A percentile compares a stretch with the other conserved stretches of the same genome.
phyloP scores from a whole-genome alignment of 2,888 invertebrate genomes.

The Eilema caniola region DNA sequence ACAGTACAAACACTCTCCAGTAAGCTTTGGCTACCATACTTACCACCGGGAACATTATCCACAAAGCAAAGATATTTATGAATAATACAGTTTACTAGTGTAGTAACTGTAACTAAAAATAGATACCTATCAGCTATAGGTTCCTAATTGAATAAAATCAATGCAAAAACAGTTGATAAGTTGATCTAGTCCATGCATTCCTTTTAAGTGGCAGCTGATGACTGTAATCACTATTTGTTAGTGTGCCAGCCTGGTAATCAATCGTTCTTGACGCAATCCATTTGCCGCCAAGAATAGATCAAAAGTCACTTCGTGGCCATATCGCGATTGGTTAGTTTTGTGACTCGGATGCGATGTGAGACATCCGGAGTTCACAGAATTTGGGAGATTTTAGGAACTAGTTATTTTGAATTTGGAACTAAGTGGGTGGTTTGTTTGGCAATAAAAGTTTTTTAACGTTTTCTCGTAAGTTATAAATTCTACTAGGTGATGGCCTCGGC shows the following conservation, averaged over 20 bases:
- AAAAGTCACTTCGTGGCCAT: conserved; percentile 68
- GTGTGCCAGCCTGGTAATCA: conserved; percentile 61
- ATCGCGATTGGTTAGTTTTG: conserved; percentile 60
- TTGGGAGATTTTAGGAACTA: conserved; percentile 29
- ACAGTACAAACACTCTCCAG: too few species aligned
- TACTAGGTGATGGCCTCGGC: too few species aligned
- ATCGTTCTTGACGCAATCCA: conserved; percentile 66
- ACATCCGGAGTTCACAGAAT: conserved; percentile 70
- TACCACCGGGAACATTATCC: too few species aligned
- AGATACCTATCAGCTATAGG: too few species aligned
- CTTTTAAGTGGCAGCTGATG: conserved; percentile 27
- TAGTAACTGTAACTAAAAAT: too few species aligned
- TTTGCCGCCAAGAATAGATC: conserved; percentile 80
- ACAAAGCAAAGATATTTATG: too few species aligned
- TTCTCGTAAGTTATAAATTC: background rate
- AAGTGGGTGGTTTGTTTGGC: conserved; percentile 41
- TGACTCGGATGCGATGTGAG: conserved; percentile 67
- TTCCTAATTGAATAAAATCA: too few species aligned
- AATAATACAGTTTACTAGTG: too few species aligned
- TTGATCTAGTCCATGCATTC: conserved; percentile 7
- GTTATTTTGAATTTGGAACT: conserved; percentile 28
- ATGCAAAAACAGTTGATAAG: conserved; percentile 3
- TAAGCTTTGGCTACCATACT: too few species aligned
- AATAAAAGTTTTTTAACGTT: conserved; percentile 21
- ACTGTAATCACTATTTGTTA: conserved; percentile 56